A percentile compares a stretch with the other conserved stretches of the same genome.
Evolutionary conservation across 35 echinoderm and acorn worm genomes (phyloP).

Genomic region (Lytechinus variegatus): DNA sequence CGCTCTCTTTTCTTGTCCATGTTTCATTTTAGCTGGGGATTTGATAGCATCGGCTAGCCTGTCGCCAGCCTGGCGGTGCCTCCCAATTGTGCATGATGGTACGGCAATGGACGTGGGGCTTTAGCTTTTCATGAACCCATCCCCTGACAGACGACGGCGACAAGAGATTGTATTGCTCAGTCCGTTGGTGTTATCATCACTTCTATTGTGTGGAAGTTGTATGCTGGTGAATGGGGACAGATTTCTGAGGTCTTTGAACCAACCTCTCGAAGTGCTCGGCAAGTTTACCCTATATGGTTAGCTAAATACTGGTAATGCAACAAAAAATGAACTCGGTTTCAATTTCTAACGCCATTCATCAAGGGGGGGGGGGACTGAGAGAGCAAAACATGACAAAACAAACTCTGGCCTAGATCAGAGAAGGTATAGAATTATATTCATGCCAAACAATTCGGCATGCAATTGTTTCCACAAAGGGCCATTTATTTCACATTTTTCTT

Average conservation of each 20-base stretch:
- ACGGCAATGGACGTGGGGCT: not conserved
- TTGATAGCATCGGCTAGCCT: slow-evolving; percentile 19
- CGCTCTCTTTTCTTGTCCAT: not conserved
- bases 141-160: not conserved
- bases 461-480: slow-evolving; percentile 29
- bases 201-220: not conserved
- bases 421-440: not conserved
- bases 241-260: slow-evolving; percentile 42
- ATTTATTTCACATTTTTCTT: slow-evolving; percentile 50
- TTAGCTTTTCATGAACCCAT: slow-evolving; percentile 26
- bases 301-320: slow-evolving; percentile 29
- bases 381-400: slow-evolving; percentile 17
- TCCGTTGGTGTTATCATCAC: not conserved
- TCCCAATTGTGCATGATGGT: slow-evolving; percentile 31
- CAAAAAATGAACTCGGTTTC: slow-evolving; percentile 44
- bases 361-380: not conserved
- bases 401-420: slow-evolving; percentile 21
- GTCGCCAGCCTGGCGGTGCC: slow-evolving; percentile 35
- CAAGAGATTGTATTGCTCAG: slow-evolving; percentile 17
- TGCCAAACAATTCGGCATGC: not conserved
- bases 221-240: not conserved
- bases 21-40: not conserved
- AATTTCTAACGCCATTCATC: slow-evolving; percentile 34
- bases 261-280: not conserved
- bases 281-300: not conserved